These are phyloP conservation scores for Trisateles emortualis DNA, from an alignment of 2,888 invertebrate genomes.

Conservation along the genomic window DNA sequence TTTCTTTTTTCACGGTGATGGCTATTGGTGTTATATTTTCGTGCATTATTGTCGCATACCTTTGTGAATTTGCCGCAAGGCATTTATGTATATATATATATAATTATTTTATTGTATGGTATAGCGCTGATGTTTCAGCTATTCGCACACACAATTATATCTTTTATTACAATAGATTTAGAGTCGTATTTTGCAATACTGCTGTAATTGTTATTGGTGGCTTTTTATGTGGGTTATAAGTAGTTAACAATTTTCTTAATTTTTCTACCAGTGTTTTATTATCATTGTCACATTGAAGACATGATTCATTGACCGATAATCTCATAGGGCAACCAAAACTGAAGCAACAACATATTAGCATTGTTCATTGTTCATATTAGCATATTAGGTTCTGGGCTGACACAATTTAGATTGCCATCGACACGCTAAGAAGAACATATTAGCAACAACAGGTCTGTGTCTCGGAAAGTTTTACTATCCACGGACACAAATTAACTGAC, in stretches of 20 bases:
- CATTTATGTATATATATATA: conserved; percentile 35
- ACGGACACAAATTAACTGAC: too few relatives aligned
- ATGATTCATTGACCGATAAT: conserved; percentile 6
- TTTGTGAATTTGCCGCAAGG: conserved; percentile 53
- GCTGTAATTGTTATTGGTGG: conserved; percentile 45
- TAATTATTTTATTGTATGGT: conserved; percentile 30
- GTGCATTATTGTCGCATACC: conserved; percentile 56
- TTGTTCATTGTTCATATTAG: not conserved
- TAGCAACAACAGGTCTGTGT: too few relatives aligned
- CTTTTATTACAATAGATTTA: conserved; percentile 22
- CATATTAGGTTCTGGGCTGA: too few relatives aligned
- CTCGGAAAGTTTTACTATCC: too few relatives aligned
- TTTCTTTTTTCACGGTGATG: conserved; percentile 72
- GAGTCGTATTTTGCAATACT: conserved; percentile 17
- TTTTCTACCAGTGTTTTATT: conserved; percentile 3
- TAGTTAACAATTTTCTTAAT: conserved; percentile 37
- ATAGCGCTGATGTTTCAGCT: conserved; percentile 24
- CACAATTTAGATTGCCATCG: too few relatives aligned
- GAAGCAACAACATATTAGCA: too few relatives aligned
- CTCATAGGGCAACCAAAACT: not conserved
- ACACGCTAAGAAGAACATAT: too few relatives aligned
- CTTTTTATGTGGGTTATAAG: conserved; percentile 40
- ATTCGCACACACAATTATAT: conserved; percentile 36
- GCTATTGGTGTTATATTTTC: conserved; percentile 73
- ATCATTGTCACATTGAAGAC: conserved; percentile 28